Evolutionary conservation across 2,113 vertebrate genomes (phyloP), one percentile per base, ranked within the genome.

Genomic region (Pampusana beccarii): DNA sequence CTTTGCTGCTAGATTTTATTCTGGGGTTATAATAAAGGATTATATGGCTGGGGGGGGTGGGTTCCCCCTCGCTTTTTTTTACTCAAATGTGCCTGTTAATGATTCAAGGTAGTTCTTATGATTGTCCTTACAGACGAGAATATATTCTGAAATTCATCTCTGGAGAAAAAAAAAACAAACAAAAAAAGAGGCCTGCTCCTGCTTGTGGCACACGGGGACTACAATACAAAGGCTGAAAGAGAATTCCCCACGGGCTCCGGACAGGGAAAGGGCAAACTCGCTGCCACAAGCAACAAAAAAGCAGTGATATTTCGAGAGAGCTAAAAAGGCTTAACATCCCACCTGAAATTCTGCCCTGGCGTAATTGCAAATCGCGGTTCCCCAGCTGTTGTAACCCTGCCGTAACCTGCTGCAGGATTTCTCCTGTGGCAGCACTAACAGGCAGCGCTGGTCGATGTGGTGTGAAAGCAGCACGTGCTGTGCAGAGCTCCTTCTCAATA

Each of bases 1-100:
- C 91, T 91, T 62, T 94, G 44, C 26, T 66, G 46, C 23, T 79
- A 58, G n/a, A 75, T 83, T 94, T 88, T 94, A 77, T 80, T 82
- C 56, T 56, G 33, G 42, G 42, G 23, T 33, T 86, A 73, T 34
- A 96, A 83, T 46, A 80, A 83, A 72, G 58, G 5, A 90, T 48
- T 91, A 34, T 42, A 71, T 5, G 7, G 58, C 7, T 31, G 29
- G 15, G 4, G 0, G 11, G 42, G 4, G 0, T 3, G 11, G 42
- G 13, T 13, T 3, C 16, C n/a, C 19, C n/a, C 4, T 46, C 65
- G 13, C 40, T 54, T 54, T 71, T 34, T 54, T 34, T 36, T 5
- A 46, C 36, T 74, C 11, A 56, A 38, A 73, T 67, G 53, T 74
- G 36, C 18, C 31, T 65, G 48, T 80, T 70, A 58, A 66, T 62